These are phyloP conservation scores for Ivindomyrus marchei DNA, from an alignment of 2,113 vertebrate species.

Conservation along the genomic window DNA sequence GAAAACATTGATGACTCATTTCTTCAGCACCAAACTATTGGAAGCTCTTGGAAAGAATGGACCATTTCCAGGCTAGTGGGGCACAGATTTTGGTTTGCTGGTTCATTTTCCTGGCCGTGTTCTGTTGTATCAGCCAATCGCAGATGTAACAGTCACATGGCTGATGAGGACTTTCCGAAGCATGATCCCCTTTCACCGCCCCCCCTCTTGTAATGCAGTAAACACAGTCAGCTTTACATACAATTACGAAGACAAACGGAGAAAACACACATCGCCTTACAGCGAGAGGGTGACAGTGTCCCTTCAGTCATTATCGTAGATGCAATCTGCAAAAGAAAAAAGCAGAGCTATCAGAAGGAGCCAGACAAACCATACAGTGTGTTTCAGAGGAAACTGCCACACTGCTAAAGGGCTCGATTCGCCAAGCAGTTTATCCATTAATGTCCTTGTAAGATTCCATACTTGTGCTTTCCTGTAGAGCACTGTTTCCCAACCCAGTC, in stretches of 20 bases:
- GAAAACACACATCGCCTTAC: neutral
- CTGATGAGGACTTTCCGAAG: neutral
- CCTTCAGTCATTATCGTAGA: slow-evolving; percentile 65
- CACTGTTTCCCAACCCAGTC: neutral
- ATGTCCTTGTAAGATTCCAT: neutral
- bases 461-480: neutral
- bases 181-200: neutral
- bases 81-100: neutral
- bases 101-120: neutral
- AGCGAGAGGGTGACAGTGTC: neutral
- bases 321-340: slow-evolving; percentile 52
- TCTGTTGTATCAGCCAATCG: neutral
- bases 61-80: neutral
- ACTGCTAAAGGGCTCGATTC: neutral
- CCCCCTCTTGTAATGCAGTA: neutral
- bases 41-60: neutral
- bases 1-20: neutral
- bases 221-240: neutral
- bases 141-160: neutral
- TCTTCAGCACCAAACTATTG: neutral
- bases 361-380: neutral
- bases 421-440: neutral
- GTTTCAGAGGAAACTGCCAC: neutral
- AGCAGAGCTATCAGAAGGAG: neutral
- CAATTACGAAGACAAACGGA: neutral